phyloP scores from a whole-genome alignment of 2,888 invertebrate genomes.

The Drosophila anceps region DNA sequence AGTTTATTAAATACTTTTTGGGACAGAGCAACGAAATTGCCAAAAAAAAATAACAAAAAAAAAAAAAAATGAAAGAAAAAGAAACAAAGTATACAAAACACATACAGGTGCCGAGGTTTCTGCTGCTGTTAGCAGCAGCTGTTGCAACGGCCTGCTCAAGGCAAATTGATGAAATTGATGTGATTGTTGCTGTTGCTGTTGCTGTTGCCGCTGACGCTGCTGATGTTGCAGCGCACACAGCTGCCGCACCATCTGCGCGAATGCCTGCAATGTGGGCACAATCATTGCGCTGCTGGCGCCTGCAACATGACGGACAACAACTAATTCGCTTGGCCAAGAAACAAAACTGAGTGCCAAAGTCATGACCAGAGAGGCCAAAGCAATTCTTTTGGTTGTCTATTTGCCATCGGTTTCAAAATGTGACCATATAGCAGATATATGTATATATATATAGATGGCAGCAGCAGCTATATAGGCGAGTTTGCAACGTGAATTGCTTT shows the following conservation, averaged over 20 bases:
- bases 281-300: slow-evolving; percentile 61
- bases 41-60: no score
- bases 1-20: slow-evolving; percentile 31
- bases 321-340: slow-evolving; percentile 46
- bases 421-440: slow-evolving; percentile 16
- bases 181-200: slow-evolving; percentile 45
- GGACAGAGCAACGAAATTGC: not conserved
- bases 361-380: slow-evolving; percentile 65
- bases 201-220: slow-evolving; percentile 49
- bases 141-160: slow-evolving; percentile 28
- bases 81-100: slow-evolving; percentile 17
- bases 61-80: no score
- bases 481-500: slow-evolving; percentile 46
- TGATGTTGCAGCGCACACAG: slow-evolving; percentile 63
- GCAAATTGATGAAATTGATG: slow-evolving; percentile 39
- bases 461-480: slow-evolving; percentile 19
- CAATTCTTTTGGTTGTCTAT: slow-evolving; percentile 14
- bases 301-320: slow-evolving; percentile 25
- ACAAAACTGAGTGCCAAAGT: slow-evolving; percentile 68
- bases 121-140: slow-evolving; percentile 42
- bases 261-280: slow-evolving; percentile 76
- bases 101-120: slow-evolving; percentile 47
- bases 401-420: slow-evolving; percentile 34
- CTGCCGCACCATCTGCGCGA: slow-evolving; percentile 71
- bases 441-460: slow-evolving; percentile 3